Percentiles rank a stretch among this genome's conserved stretches.
These are phyloP conservation scores for Tursiops truncatus DNA, from an alignment of 2,113 vertebrate genomes.

Conservation along the genomic window DNA sequence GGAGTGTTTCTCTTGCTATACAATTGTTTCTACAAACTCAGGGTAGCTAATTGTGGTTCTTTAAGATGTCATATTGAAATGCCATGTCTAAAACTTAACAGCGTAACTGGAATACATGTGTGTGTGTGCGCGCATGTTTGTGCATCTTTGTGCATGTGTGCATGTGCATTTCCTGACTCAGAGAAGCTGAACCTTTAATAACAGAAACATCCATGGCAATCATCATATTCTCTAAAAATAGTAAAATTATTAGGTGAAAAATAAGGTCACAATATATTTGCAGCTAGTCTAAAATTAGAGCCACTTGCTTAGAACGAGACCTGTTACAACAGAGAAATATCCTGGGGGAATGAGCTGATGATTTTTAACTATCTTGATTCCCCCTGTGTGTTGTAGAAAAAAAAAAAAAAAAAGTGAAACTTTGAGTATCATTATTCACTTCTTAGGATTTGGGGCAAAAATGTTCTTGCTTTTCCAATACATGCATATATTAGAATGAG, in stretches of 20 bases:
- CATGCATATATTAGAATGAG: not conserved
- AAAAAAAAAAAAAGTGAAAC: not conserved
- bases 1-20: not conserved
- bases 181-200: not conserved
- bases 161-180: not conserved
- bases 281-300: conserved; percentile 75
- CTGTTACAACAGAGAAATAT: conserved; percentile 67
- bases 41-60: not conserved
- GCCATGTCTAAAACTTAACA: not conserved
- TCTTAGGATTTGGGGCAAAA: not conserved
- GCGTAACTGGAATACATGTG: not conserved
- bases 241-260: conserved; percentile 72
- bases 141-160: not conserved
- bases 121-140: rapidly evolving
- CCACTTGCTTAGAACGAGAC: conserved; percentile 64
- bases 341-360: conserved; percentile 63
- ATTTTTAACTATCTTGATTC: conserved; percentile 49
- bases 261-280: conserved; percentile 78
- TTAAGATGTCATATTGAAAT: conserved; percentile 35
- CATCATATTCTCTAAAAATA: conserved; percentile 70
- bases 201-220: conserved; percentile 60
- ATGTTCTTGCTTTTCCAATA: not conserved
- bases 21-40: not conserved
- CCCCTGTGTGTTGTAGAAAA: conserved; percentile 39
- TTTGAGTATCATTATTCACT: not conserved